Evolutionary conservation across 2,888 invertebrate species (phyloP).

Genomic region (Yponomeuta malinellus): DNA sequence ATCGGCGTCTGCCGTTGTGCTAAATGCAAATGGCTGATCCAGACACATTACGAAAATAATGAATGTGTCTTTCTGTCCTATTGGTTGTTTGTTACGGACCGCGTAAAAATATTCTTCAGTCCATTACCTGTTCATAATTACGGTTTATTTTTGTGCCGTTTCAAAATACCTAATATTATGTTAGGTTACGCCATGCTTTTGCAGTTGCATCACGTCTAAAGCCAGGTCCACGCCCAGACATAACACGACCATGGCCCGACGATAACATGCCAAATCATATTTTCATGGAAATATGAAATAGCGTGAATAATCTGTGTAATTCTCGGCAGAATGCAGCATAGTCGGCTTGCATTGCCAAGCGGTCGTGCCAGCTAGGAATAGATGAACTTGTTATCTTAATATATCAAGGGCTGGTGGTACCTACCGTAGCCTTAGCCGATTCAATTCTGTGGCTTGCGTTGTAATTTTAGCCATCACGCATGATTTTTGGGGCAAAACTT

Average conservation of each 20-base stretch:
- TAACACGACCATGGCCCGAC: not conserved
- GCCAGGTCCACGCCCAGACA: not conserved
- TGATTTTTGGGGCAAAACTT: not conserved
- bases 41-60: too few relatives aligned
- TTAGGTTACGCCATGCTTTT: not conserved
- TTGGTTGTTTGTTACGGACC: not conserved
- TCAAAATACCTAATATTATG: not conserved
- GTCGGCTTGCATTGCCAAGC: conserved; percentile 27
- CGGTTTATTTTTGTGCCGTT: not conserved
- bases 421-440: not conserved
- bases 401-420: conserved; percentile 36
- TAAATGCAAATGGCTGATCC: too few relatives aligned
- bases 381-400: conserved; percentile 35
- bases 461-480: not conserved
- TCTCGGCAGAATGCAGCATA: conserved; percentile 3
- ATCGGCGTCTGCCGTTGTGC: not conserved
- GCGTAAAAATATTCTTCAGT: not conserved
- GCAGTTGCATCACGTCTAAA: not conserved
- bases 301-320: conserved; percentile 9
- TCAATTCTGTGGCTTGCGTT: not conserved
- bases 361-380: conserved; percentile 37
- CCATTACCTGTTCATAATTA: not conserved
- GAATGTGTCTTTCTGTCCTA: too few relatives aligned
- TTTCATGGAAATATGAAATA: conserved; percentile 1
- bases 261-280: not conserved